These are phyloP conservation scores for Carabus problematicus DNA, from an alignment of 2,888 invertebrate genomes.

Conservation along the genomic window DNA sequence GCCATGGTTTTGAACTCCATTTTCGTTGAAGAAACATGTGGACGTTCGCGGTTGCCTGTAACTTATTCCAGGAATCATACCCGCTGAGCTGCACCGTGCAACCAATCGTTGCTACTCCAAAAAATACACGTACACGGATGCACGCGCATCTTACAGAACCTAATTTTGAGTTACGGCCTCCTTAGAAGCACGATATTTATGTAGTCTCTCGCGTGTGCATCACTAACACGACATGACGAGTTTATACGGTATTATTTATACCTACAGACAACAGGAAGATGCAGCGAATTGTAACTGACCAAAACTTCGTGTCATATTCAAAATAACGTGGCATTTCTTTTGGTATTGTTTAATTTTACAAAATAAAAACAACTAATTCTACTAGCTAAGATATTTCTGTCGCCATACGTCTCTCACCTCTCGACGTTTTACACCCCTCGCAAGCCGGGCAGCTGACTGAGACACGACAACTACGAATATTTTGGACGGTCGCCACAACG, in stretches of 20 bases:
- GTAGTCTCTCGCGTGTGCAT: background rate
- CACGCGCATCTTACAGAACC: constrained; percentile 27
- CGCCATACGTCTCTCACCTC: background rate
- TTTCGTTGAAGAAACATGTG: no score
- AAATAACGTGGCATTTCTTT: no score
- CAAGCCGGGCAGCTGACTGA: constrained; percentile 5
- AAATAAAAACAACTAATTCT: no score
- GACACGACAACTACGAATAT: constrained; percentile 20
- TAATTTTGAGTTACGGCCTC: constrained; percentile 36
- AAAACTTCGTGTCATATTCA: no score
- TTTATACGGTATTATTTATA: constrained; percentile 1
- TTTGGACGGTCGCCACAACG: constrained; percentile 40
- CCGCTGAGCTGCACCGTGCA: no score
- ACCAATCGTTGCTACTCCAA: background rate
- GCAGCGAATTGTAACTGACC: background rate
- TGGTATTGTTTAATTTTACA: no score
- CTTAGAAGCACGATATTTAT: constrained; percentile 28
- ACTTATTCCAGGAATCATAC: no score
- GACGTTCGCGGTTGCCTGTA: no score
- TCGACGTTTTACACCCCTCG: background rate
- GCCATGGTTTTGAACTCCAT: no score
- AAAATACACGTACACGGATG: constrained; percentile 8
- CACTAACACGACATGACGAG: background rate
- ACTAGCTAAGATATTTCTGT: constrained; percentile 19
- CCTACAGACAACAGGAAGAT: background rate